These are phyloP conservation scores for Tachysurus fulvidraco DNA, from an alignment of 2,113 vertebrate genomes.

Conservation along the genomic window DNA sequence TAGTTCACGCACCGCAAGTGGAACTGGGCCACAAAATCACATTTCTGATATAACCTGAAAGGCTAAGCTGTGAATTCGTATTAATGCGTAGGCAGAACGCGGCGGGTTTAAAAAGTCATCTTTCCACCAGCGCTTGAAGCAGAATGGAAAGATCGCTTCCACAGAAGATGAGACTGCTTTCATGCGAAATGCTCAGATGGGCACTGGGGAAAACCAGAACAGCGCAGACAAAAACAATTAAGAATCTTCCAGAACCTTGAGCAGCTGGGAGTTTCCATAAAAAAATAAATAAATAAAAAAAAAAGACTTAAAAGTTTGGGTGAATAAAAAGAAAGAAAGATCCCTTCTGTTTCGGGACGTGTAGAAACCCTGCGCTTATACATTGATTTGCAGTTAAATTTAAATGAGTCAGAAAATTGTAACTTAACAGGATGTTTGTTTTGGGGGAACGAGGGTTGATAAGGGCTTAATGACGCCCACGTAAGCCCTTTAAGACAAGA, in stretches of 20 bases:
- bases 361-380: neutral
- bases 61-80: conserved; percentile 8
- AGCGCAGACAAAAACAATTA: neutral
- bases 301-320: neutral
- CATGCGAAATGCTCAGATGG: neutral
- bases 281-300: too few relatives aligned
- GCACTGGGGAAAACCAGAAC: neutral
- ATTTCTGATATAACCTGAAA: neutral
- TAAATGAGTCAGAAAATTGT: too few relatives aligned
- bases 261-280: conserved; percentile 11
- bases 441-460: neutral
- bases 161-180: neutral
- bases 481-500: neutral
- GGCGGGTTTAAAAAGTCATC: neutral
- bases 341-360: neutral
- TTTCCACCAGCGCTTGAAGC: neutral
- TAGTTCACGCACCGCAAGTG: neutral
- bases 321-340: neutral
- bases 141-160: neutral
- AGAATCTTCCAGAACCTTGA: conserved; percentile 15
- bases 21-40: neutral
- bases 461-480: neutral
- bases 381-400: neutral
- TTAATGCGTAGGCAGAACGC: neutral
- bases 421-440: neutral